These are phyloP conservation scores for Cecropterus lyciades DNA, from an alignment of 1,140 invertebrate genomes.

Conservation along the genomic window DNA sequence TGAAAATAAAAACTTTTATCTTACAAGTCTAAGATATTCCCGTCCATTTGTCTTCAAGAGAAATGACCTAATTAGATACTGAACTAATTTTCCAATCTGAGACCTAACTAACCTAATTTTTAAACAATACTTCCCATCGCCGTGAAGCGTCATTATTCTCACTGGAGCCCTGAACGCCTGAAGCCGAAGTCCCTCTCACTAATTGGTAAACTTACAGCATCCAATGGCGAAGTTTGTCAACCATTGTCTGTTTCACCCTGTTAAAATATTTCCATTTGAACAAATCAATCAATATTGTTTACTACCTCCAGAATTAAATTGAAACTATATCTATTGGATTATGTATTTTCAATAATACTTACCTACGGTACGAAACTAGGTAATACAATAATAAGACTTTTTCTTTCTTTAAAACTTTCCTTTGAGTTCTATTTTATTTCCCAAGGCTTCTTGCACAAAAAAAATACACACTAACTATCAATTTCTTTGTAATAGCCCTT, in stretches of 20 bases:
- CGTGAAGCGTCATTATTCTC: slow-evolving; percentile 10
- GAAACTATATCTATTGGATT: too few species aligned
- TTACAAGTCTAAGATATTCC: slow-evolving; percentile 13
- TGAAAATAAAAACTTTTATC: slow-evolving; percentile 19
- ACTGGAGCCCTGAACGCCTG: background rate
- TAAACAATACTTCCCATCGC: slow-evolving; percentile 19
- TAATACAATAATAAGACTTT: too few species aligned
- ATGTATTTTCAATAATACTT: too few species aligned
- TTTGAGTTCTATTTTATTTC: too few species aligned
- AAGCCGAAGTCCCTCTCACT: slow-evolving; percentile 10
- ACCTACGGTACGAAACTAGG: too few species aligned
- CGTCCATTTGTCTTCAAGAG: slow-evolving; percentile 8
- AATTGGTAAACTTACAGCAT: slow-evolving; percentile 38
- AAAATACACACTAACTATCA: too few species aligned
- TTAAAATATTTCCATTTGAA: background rate
- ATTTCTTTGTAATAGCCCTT: too few species aligned
- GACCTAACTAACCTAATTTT: slow-evolving; percentile 24
- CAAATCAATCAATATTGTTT: background rate
- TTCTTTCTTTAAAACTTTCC: too few species aligned
- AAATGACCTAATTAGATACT: slow-evolving; percentile 29
- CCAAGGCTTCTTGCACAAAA: too few species aligned
- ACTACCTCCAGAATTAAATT: too few species aligned
- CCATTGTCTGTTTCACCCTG: slow-evolving; percentile 24
- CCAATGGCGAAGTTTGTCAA: slow-evolving; percentile 23
- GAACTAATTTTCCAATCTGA: slow-evolving; percentile 21